phyloP scores from a whole-genome alignment of 2,797 vertebrate species.

The Brotogeris chrysoptera region DNA sequence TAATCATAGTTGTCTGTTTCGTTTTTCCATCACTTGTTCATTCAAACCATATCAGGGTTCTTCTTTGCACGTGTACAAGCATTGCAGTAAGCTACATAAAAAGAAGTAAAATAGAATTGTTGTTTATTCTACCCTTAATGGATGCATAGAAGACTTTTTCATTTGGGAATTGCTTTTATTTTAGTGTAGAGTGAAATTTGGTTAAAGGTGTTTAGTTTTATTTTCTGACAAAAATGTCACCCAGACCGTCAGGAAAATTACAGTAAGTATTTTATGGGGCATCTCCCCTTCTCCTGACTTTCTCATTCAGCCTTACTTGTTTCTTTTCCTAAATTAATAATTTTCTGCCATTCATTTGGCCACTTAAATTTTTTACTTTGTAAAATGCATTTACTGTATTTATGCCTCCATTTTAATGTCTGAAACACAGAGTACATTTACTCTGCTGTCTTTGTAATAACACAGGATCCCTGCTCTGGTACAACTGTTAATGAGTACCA shows the following conservation, averaged over 20 bases:
- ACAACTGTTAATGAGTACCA: neutral
- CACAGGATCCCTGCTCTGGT: neutral
- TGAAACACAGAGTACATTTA: neutral
- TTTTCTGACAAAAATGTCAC: conserved; percentile 1
- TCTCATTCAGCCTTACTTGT: neutral
- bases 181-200: neutral
- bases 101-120: neutral
- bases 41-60: neutral
- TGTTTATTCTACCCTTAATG: neutral
- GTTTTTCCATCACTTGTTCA: neutral
- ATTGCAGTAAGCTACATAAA: neutral
- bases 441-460: neutral
- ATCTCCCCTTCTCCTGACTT: neutral
- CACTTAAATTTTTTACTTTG: neutral
- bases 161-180: neutral
- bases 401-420: neutral
- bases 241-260: neutral
- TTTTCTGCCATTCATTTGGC: neutral
- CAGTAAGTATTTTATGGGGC: conserved; percentile 16
- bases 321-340: neutral
- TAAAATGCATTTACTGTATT: neutral
- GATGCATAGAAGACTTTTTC: neutral
- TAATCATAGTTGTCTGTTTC: neutral
- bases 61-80: neutral
- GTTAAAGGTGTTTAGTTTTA: neutral